phyloP scores from a whole-genome alignment of 2,888 invertebrate genomes.

The Dolomedes plantarius region DNA sequence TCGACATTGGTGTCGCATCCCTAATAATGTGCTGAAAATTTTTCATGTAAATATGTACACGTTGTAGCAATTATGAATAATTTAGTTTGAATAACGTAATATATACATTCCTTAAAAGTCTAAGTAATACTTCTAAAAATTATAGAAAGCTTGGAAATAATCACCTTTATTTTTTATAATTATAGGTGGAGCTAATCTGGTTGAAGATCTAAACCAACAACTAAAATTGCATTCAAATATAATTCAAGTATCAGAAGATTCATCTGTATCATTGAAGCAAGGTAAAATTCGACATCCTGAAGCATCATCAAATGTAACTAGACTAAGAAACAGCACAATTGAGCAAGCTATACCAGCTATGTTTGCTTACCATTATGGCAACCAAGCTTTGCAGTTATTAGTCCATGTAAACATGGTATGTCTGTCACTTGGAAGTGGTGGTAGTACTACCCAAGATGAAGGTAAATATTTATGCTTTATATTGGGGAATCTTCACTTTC shows the following conservation, averaged over 20 bases:
- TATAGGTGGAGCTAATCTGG: not conserved
- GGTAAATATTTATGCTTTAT: slow-evolving; percentile 17
- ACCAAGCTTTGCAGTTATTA: slow-evolving; percentile 72
- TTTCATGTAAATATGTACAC: too few relatives aligned
- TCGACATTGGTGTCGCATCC: too few relatives aligned
- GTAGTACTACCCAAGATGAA: slow-evolving; percentile 5
- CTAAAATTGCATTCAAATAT: slow-evolving; percentile 64
- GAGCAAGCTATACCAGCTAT: slow-evolving; percentile 48
- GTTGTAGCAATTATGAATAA: too few relatives aligned
- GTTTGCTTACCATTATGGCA: slow-evolving; percentile 69
- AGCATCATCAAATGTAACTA: slow-evolving; percentile 17
- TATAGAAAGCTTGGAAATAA: too few relatives aligned
- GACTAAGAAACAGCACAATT: slow-evolving; percentile 39
- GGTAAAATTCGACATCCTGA: slow-evolving; percentile 12
- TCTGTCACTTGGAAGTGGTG: slow-evolving; percentile 22
- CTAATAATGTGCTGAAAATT: too few relatives aligned
- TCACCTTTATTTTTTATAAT: too few relatives aligned
- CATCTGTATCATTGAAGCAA: slow-evolving; percentile 24
- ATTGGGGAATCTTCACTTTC: not conserved
- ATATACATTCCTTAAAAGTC: too few relatives aligned
- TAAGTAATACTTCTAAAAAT: too few relatives aligned
- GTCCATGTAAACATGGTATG: slow-evolving; percentile 65
- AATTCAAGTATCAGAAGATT: slow-evolving; percentile 35
- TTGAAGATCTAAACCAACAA: slow-evolving; percentile 22
- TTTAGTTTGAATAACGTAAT: too few relatives aligned